Conservation (phyloP, 2,888 invertebrate genomes). For the Masnerella sp. region DNA sequence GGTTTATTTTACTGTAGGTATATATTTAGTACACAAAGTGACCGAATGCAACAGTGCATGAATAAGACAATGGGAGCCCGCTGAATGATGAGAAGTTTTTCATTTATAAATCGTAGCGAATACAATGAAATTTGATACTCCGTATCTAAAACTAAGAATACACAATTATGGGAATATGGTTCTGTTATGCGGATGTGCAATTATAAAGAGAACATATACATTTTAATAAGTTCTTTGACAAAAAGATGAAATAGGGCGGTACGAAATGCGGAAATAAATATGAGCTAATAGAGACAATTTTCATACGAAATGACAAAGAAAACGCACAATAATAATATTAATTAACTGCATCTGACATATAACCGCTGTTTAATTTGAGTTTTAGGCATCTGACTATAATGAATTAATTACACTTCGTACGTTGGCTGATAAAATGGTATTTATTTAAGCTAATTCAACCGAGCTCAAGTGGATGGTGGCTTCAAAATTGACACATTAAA, state of each 20-base stretch:
- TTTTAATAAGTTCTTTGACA: constrained; percentile 4
- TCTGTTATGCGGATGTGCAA: constrained; percentile 1
- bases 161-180: constrained; percentile 4
- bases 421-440: too few species aligned
- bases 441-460: neutral
- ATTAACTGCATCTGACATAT: too few species aligned
- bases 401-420: too few species aligned
- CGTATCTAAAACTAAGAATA: constrained; percentile 14
- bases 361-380: too few species aligned
- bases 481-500: neutral
- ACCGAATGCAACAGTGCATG: constrained; percentile 9
- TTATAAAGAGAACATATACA: neutral
- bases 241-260: too few species aligned
- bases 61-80: constrained; percentile 31
- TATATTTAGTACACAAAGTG: too few species aligned
- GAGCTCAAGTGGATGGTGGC: neutral
- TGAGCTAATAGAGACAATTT: neutral
- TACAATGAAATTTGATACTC: constrained; percentile 38
- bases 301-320: too few species aligned
- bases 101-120: constrained; percentile 10
- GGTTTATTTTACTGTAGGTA: too few species aligned
- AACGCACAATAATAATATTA: too few species aligned
- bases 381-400: too few species aligned
- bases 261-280: constrained; percentile 1
- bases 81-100: constrained; percentile 42